A percentile compares a stretch with the other conserved stretches of the same genome.
Evolutionary conservation across 2,113 vertebrate genomes (phyloP).

Genomic region (Platanista minor): DNA sequence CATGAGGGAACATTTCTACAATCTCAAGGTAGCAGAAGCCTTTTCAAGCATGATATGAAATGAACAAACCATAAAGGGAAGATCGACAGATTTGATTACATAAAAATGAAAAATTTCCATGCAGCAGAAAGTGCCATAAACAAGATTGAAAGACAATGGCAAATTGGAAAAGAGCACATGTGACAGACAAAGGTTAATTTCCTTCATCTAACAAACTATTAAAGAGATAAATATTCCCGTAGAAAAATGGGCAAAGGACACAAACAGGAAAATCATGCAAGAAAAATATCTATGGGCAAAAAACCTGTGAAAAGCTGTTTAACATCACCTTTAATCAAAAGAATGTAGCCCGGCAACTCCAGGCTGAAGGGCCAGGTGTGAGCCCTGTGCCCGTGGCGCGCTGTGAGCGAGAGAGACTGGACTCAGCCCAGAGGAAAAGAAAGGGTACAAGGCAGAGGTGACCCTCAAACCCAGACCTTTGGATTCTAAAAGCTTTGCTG

Average conservation of each 20-base stretch:
- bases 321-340: not conserved
- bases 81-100: slow-evolving; percentile 34
- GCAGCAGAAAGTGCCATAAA: not conserved
- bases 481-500: not conserved
- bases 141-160: slow-evolving; percentile 39
- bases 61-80: slow-evolving; percentile 25
- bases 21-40: not conserved
- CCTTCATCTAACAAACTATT: not conserved
- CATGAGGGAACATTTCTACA: slow-evolving; percentile 40
- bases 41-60: slow-evolving; percentile 44
- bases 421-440: not conserved
- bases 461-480: not conserved
- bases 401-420: not conserved
- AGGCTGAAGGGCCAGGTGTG: not conserved
- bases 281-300: not conserved
- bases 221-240: not conserved
- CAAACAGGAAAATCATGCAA: not conserved
- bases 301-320: not conserved
- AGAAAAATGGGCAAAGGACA: not conserved
- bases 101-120: slow-evolving; percentile 32
- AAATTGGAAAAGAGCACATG: slow-evolving; percentile 29
- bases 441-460: not conserved
- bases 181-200: slow-evolving; percentile 17
- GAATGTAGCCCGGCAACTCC: not conserved
- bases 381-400: rapidly evolving